Base-by-base conservation (phyloP, 1,140 invertebrate species). In the Globodera ellingtonae region DNA sequence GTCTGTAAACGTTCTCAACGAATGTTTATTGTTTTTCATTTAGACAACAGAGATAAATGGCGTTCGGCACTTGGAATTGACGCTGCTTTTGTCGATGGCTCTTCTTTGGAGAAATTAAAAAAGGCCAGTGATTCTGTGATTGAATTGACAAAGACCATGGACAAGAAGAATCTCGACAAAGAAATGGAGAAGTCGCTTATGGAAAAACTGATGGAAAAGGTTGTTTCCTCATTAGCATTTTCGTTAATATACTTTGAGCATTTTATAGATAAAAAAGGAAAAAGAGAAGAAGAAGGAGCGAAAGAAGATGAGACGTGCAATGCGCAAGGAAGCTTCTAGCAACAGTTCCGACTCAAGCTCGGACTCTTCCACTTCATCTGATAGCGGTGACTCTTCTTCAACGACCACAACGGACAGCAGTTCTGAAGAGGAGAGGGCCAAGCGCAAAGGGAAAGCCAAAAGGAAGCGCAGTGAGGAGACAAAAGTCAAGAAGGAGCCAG, bases 1-100 rank as follows among this genome's bases (percentile, higher is more conserved):
- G 3, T 1, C 3, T 35, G 1, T 18, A 18, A 62, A 62, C 56
- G 15, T 62, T 62, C 3, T 13, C 56, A 62, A 1, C 15, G 8
- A 9, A 18, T 62, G 18, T 62, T 62, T 62, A 18, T 62, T 15
- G 6, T 18, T 4, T n/a, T 18, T 18, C 56, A 15, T 62, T 62
- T 62, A 62, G 80, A 81, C 44, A 86, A 85, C 35, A 78, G 85
- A n/a, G 83, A 80, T 80, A 66, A 80, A 52, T 78, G 88, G 80
- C 74, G 84, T n/a, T 81, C 79, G 59, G 88, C 88, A 10, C 72
- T 90, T 44, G 82, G 84, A 35, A 83, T 89, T 73, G 79, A 77
- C 24, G 77, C 81, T 15, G 85, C 87, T 13, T 88, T 85, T 78
- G 86, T 89, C 13, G 84, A 86, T n/a, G 87, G 88, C 10, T 82